Evolutionary conservation across 2,888 invertebrate genomes (phyloP), one percentile per base, ranked within the genome.

Genomic region (Andrena dorsata): DNA sequence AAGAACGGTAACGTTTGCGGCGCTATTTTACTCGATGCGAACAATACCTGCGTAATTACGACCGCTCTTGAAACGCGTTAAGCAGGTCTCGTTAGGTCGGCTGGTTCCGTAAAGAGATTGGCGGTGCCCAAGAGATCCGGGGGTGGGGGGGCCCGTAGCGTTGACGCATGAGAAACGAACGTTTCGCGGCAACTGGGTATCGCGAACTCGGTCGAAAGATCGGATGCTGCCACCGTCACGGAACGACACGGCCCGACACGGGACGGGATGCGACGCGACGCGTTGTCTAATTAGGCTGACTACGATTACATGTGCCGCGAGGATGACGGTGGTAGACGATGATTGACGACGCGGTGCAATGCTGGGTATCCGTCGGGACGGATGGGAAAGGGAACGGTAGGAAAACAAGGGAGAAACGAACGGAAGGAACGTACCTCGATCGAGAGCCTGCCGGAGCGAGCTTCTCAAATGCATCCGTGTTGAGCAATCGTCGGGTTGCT

Each of bases 371-470:
- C 61, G 23, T 51, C 28, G 41, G 61, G 5, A 13, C 8, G 16
- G 28, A 26, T 35, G 20, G 20, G 28, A 65, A 16, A 7, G 41
- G 28, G 2, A 1, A 26, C 0, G 8, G 60, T 20, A 0, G 13
- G 20, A n/a, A 20, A 10, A 4, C 61, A n/a, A 30, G 32, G 30
- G n/a, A 10, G 0, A 20, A 49, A 26, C 16, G n/a, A 47, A 13
- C 16, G 20, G 13, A 61, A 13, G 53, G 10, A 13, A 53, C 80
- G 47, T 80, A 80, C 80, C 80, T 72, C 35, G 72, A 35, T 32
- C 47, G 26, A 23, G 26, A 23, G 70, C 58, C 3, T 49, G 51
- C 35, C 79, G 60, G 20, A 63, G 20, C 65, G 30, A n/a, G 13
- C 30, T n/a, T 61, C 60, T 53, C 32, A 26, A 16, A 47, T 53